Evolutionary conservation across 2,888 invertebrate species (phyloP), one percentile per base, ranked within the genome.

Genomic region (Coleophora deauratella): DNA sequence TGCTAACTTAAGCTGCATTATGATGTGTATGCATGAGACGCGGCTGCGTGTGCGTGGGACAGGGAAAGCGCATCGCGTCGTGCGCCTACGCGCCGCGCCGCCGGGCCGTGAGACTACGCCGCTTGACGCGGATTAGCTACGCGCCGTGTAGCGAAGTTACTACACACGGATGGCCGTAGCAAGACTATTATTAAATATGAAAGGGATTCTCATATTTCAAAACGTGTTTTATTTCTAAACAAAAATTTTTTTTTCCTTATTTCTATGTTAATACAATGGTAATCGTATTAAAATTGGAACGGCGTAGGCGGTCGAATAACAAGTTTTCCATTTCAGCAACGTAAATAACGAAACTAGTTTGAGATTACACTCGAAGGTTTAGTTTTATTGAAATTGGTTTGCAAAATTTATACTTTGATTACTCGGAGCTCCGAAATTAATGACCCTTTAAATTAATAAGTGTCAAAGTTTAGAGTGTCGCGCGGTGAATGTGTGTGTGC

Each of bases 401-500:
- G 51, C 51, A 44, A 53, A 53, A 51, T 58, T 57, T 54, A 47
- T 61, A 56, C 58, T 62, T 60, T 57, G 59, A 52, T 54, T 59
- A 57, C 65, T 62, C 55, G 59, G 62, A 57, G 52, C 65, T 69
- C 59, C 62, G 62, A 70, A 74, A 73, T 75, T 79, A 81, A 81
- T 72, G 79, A 69, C 59, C 71, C 74, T 70, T 77, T 73, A 79
- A 77, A 81, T 79, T 73, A 79, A 79, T 79, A 80, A 77, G 77
- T 79, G 75, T 78, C 74, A 73, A 81, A 82, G 74, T 80, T 78
- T 66, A 66, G 60, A 57, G 21, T 21, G 21, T 21, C 21, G 21
- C 55, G 54, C 57, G 49, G 51, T 33, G 30, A 15, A 27, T 49
- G 42, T 39, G 55, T 45, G 52, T 55, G 57, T 62, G 69, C 54